Base-by-base conservation (phyloP, 1,140 invertebrate species). In the Atopsyche davidsoni region DNA sequence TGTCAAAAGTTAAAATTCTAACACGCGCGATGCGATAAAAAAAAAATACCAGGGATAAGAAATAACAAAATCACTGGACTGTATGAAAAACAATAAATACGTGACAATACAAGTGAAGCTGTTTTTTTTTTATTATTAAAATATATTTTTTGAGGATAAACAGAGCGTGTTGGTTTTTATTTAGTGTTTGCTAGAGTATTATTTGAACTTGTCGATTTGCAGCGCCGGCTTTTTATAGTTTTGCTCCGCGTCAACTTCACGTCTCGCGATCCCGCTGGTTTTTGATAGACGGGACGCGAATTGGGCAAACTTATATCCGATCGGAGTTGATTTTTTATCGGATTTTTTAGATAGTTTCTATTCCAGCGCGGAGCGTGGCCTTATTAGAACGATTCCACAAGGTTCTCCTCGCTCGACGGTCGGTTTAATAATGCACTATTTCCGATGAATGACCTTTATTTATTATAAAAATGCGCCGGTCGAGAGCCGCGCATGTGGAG, bases 271-370 rank as follows among this genome's bases (percentile, higher is more conserved):
- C 32, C 32, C 32, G 32, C 32, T 16, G n/a, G 3, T 34, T 34
- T 34, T 34, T 34, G 32, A 34, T 16, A 34, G 32, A 16, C 16
- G 32, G 3, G n/a, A 13, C 16, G 32, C 16, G 3, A 34, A 34
- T 13, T 13, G n/a, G 32, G 32, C 32, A 16, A 16, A 34, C 32
- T 34, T 34, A 34, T 34, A 34, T 34, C n/a, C n/a, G 32, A 34
- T 13, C 3, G n/a, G n/a, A 16, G 3, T 16, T 34, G n/a, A 34
- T 16, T 34, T 34, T 34, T 34, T 34, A 34, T 4, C 16, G n/a
- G 32, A 34, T 34, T 34, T 34, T 34, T 34, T 34, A 16, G 32
- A 34, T 34, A 13, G 32, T 34, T 34, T 34, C 11, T 34, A 34
- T 34, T 3, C 3, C 3, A 34, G 32, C 16, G 3, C 16, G 32